Conservation (phyloP, 2,888 invertebrate genomes). For the Spatulosminthurus flaviceps region DNA sequence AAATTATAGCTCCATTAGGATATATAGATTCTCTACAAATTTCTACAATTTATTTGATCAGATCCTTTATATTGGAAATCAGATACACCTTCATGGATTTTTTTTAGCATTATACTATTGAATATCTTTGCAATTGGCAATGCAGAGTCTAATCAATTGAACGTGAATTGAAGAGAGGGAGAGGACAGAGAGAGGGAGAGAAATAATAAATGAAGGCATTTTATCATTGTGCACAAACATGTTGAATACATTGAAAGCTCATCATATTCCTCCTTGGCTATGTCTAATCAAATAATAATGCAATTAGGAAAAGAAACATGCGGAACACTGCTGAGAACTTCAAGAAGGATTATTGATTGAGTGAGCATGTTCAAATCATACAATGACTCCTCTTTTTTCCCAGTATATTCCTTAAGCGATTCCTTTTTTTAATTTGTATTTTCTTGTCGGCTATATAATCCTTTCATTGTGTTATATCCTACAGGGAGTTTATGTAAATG, state of each 20-base stretch:
- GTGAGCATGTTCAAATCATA: conserved; percentile 10
- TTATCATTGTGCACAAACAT: not conserved
- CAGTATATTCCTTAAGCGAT: not conserved
- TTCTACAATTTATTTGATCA: no score
- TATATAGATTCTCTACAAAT: no score
- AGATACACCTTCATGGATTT: no score
- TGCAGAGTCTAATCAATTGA: not conserved
- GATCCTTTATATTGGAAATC: no score
- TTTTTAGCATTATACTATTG: not conserved
- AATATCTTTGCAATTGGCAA: not conserved
- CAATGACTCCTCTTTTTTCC: not conserved
- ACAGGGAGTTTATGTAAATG: no score
- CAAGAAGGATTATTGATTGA: conserved; percentile 4
- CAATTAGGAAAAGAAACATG: conserved; percentile 29
- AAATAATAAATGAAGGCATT: not conserved
- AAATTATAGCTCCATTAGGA: not conserved
- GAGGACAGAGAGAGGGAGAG: not conserved
- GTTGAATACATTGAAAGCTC: conserved; percentile 1
- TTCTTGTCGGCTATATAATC: no score
- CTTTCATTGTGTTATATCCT: no score
- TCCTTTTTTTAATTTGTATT: conserved; percentile 13
- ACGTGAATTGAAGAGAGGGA: not conserved
- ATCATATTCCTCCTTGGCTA: not conserved
- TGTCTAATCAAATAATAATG: conserved; percentile 30
- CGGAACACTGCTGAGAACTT: conserved; percentile 30